A percentile compares a stretch with the other conserved stretches of the same genome.
Evolutionary conservation across 2,888 invertebrate species (phyloP).

Genomic region (Prostheceraeus crozeri): DNA sequence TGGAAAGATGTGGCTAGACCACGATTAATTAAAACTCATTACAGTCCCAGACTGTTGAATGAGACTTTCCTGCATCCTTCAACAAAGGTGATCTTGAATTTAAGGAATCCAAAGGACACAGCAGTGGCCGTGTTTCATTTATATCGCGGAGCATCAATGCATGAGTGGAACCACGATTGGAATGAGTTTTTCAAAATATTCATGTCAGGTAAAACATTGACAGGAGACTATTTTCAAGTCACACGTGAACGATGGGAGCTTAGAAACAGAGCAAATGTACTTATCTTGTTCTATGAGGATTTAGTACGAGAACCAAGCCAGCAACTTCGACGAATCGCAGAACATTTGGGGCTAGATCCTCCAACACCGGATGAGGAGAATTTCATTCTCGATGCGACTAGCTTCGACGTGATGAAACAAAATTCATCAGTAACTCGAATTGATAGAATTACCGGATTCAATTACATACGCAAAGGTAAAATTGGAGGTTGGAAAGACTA

Average conservation of each 20-base stretch:
- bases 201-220: constrained; percentile 23
- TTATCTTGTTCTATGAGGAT: constrained; percentile 30
- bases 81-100: constrained; percentile 16
- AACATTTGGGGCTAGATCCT: neutral
- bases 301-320: neutral
- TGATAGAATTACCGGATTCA: neutral
- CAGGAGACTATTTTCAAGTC: constrained; percentile 26
- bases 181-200: constrained; percentile 26
- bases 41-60: neutral
- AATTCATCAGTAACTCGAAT: constrained; percentile 9
- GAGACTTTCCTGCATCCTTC: neutral
- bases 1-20: neutral
- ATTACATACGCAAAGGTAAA: constrained; percentile 24
- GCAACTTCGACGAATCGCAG: neutral
- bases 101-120: constrained; percentile 29
- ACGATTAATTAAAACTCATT: constrained; percentile 25
- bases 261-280: neutral
- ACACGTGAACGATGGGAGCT: constrained; percentile 4
- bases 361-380: constrained; percentile 1
- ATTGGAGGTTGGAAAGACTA: constrained; percentile 29
- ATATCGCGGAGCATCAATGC: neutral
- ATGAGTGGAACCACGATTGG: neutral
- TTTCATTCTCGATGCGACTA: neutral
- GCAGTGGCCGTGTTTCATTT: constrained; percentile 6
- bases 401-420: constrained; percentile 1